Base-by-base conservation (phyloP, 2,113 vertebrate species). In the Conger conger region DNA sequence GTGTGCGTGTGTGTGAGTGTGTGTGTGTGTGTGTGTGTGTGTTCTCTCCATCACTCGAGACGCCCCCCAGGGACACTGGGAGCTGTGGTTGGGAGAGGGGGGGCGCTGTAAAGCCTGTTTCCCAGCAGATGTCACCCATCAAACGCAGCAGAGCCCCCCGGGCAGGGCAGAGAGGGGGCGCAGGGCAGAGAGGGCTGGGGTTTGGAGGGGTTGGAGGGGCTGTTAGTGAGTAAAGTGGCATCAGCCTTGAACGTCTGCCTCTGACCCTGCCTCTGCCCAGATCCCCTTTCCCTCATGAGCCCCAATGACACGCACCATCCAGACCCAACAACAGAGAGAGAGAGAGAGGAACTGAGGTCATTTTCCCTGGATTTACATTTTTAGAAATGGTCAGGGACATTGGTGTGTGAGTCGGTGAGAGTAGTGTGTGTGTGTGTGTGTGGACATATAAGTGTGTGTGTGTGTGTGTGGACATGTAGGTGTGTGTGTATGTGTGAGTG, bases 91-190 rank as follows among this genome's bases (percentile, higher is more conserved):
- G 20, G n/a, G 37, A 53, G n/a, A 33, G 79, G 77, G 83, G 4
- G 38, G 37, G 78, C 36, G 23, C 1, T 20, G 73, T 13, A 78
- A 83, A 84, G 7, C 53, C 23, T 35, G 73, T 30, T 54, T 83
- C 83, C 76, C 50, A 30, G 33, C 76, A 84, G 83, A 84, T 84
- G 83, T 79, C 77, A 50, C 53, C 76, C 42, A 79, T 79, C 83
- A 84, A 57, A 50, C 6, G 23, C 78, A 33, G 36, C n/a, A 84
- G 35, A 53, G 50, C 76, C 78, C 53, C 45, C 1, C 53, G 33
- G 83, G 82, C 53, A 30, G 83, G 82, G 82, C 82, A 83, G 68
- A 82, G 8, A n/a, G 53, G 53, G 38, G 45, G n/a, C 17, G 35
- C 36, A 35, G 83, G 82, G 82, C 82, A 83, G 40, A 73, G 3